These are phyloP conservation scores for Corythoichthys haematopterus DNA, from an alignment of 2,113 vertebrate species.

Conservation along the genomic window DNA sequence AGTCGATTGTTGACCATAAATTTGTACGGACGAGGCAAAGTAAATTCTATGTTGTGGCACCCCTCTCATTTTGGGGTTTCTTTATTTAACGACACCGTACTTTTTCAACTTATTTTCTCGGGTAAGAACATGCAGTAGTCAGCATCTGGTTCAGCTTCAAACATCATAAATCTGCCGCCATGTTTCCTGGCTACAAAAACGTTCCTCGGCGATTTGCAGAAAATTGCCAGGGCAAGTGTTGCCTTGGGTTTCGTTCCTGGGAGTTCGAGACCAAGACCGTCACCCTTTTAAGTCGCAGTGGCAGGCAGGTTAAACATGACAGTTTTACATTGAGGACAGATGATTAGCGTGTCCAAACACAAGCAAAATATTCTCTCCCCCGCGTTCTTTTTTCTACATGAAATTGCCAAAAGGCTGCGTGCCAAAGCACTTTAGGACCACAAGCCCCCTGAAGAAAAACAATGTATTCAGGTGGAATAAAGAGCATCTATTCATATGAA, in stretches of 20 bases:
- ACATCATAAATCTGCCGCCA: conserved; percentile 21
- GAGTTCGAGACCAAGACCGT: background rate
- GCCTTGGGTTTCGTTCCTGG: conserved; percentile 17
- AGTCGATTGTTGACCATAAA: background rate
- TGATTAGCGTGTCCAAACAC: conserved; percentile 42
- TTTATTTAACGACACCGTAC: background rate
- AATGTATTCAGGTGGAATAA: conserved; percentile 36
- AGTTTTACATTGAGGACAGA: background rate
- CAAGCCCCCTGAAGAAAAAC: conserved; percentile 60
- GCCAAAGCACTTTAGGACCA: conserved; percentile 47
- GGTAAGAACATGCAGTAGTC: conserved; percentile 6
- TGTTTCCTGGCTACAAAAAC: conserved; percentile 39
- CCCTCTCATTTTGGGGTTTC: background rate
- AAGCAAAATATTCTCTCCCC: conserved; percentile 42
- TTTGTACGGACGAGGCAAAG: background rate
- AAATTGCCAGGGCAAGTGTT: conserved; percentile 16
- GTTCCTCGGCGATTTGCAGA: conserved; percentile 15
- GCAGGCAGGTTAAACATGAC: conserved; percentile 16
- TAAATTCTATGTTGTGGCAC: conserved; percentile 1
- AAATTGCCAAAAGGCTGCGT: conserved; percentile 46
- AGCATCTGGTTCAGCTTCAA: conserved; percentile 13
- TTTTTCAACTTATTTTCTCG: conserved; percentile 1
- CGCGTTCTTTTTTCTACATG: conserved; percentile 41
- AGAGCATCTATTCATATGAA: conserved; percentile 52
- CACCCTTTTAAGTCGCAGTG: background rate